Percentiles rank a stretch among this genome's conserved stretches.
Evolutionary conservation across 2,797 vertebrate genomes (phyloP).

Genomic region (Scleropages formosus): DNA sequence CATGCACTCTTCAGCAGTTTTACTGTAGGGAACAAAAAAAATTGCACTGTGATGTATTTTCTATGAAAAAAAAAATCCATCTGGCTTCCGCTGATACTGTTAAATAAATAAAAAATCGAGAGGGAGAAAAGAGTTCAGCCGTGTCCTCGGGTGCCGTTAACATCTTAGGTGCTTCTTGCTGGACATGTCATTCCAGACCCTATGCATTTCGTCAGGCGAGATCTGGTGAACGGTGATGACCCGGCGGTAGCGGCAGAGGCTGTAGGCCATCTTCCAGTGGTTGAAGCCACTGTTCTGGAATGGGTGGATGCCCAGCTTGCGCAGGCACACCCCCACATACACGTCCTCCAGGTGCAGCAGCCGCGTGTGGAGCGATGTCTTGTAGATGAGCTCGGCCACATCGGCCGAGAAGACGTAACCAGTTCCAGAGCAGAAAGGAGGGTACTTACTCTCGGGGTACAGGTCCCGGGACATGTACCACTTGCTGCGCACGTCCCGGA

Average conservation of each 20-base stretch:
- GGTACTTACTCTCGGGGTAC: constrained; percentile 94
- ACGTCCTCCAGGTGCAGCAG: constrained; percentile 96
- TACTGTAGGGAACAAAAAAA: constrained; percentile 13
- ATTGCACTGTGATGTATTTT: constrained; percentile 4
- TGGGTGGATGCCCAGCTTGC: constrained; percentile 93
- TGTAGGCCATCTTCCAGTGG: constrained; percentile 99
- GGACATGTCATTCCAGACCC: constrained; percentile 98
- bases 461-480: constrained; percentile 98
- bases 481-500: constrained; percentile 93
- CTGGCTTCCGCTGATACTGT: constrained; percentile 19
- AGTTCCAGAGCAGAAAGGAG: constrained; percentile 94
- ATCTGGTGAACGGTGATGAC: constrained; percentile 97
- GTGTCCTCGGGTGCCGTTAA: constrained; percentile 59
- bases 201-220: constrained; percentile 97
- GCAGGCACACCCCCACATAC: constrained; percentile 91
- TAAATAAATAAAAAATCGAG: constrained; percentile 39
- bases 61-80: neutral
- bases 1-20: constrained; percentile 5
- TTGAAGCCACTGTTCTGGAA: constrained; percentile 99
- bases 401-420: constrained; percentile 96
- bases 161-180: constrained; percentile 98
- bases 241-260: constrained; percentile 89
- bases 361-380: constrained; percentile 93
- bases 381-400: constrained; percentile 92
- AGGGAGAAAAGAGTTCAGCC: constrained; percentile 20